A percentile compares a stretch with the other conserved stretches of the same genome.
phyloP scores from a whole-genome alignment of 92 coral and sea anemone species.

The Palythoa grandiflora region DNA sequence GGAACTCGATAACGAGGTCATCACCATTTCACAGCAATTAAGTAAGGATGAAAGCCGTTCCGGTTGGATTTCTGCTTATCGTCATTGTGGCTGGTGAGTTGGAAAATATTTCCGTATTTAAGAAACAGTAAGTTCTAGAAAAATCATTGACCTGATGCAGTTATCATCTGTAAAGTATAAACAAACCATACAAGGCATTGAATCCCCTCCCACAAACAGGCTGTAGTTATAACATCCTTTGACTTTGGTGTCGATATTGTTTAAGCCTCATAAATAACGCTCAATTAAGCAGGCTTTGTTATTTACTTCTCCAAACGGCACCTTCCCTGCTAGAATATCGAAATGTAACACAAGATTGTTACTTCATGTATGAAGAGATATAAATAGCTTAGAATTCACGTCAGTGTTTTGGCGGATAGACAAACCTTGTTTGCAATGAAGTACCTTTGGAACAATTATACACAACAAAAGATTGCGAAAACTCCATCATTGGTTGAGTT shows the following conservation, averaged over 20 bases:
- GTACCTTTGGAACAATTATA: not conserved
- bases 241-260: constrained; percentile 3
- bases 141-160: not conserved
- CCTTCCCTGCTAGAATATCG: not conserved
- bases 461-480: not conserved
- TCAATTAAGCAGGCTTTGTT: not conserved
- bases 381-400: constrained; percentile 19
- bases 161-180: constrained; percentile 7
- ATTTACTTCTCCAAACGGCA: not conserved
- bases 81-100: constrained; percentile 38
- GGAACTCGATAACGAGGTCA: not conserved
- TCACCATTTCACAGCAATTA: not conserved
- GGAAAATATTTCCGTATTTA: not conserved
- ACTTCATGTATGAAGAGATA: constrained; percentile 5
- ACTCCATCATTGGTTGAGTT: not conserved
- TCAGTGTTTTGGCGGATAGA: not conserved
- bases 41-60: constrained; percentile 9
- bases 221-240: not conserved
- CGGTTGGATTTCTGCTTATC: constrained; percentile 12
- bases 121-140: not conserved
- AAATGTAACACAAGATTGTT: not conserved
- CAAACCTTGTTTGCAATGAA: not conserved
- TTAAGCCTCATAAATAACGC: constrained; percentile 11
- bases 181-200: not conserved
- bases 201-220: constrained; percentile 18